Percentiles rank a stretch among this genome's conserved stretches.
Evolutionary conservation across 2,113 vertebrate genomes (phyloP).

Genomic region (Lathamus discolor): DNA sequence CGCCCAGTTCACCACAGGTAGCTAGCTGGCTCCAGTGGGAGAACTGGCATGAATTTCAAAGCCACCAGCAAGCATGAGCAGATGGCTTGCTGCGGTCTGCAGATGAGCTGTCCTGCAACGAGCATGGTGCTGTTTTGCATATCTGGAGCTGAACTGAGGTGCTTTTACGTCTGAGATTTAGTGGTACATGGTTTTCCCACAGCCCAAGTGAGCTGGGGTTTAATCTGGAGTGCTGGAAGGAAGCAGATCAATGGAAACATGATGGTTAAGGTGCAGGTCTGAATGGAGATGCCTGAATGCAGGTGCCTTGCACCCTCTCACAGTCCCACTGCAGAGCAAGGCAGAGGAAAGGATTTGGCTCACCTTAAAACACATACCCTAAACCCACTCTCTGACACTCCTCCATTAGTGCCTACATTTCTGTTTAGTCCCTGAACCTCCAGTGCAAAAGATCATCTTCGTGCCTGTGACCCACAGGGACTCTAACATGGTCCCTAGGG

Average conservation of each 20-base stretch:
- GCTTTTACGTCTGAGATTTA: not conserved
- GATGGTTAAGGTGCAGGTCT: not conserved
- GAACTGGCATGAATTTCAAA: not conserved
- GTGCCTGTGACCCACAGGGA: not conserved
- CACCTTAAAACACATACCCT: not conserved
- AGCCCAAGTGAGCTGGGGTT: not conserved
- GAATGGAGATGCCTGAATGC: not conserved
- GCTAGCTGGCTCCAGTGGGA: not conserved
- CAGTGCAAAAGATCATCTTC: not conserved
- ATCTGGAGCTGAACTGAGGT: accelerated
- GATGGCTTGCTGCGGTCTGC: not conserved
- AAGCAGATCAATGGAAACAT: not conserved
- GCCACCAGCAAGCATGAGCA: not conserved
- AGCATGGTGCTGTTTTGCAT: not conserved
- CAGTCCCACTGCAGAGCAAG: not conserved
- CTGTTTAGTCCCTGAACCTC: not conserved
- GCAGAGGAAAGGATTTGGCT: not conserved
- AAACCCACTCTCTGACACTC: not conserved
- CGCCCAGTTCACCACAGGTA: conserved; percentile 91
- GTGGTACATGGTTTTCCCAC: not conserved
- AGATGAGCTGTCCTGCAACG: not conserved
- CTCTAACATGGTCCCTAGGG: not conserved
- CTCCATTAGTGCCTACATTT: not conserved
- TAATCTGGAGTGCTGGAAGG: not conserved
- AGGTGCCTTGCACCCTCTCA: accelerated